phyloP scores from a whole-genome alignment of 2,797 vertebrate genomes.

The Falco concolor region DNA sequence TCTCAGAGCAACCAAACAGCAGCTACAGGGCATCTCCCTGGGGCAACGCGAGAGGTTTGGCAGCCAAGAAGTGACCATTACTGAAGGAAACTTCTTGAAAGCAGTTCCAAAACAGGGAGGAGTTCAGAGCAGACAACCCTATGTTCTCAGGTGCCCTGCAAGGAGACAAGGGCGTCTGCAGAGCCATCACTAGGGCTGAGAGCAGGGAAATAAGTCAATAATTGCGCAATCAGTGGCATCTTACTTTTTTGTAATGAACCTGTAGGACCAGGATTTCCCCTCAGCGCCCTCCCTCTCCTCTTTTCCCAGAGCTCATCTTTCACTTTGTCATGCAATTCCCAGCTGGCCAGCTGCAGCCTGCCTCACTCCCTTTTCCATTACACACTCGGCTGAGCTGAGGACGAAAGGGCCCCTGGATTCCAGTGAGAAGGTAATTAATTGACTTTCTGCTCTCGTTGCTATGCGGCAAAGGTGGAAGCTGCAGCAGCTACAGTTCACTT shows the following conservation, averaged over 20 bases:
- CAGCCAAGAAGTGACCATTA: not conserved
- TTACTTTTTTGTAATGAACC: slow-evolving; percentile 58
- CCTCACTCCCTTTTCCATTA: slow-evolving; percentile 84
- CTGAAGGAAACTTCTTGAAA: not conserved
- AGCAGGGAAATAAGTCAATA: not conserved
- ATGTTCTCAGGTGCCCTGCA: rapidly evolving
- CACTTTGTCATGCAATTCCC: slow-evolving; percentile 70
- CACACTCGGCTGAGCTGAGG: slow-evolving; percentile 86
- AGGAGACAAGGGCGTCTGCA: not conserved
- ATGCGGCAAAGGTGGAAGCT: slow-evolving; percentile 66
- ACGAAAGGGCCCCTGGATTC: slow-evolving; percentile 68
- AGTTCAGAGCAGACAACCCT: not conserved
- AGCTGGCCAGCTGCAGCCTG: slow-evolving; percentile 70
- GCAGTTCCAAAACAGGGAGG: not conserved
- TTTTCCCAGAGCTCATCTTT: slow-evolving; percentile 43
- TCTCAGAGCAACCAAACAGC: not conserved
- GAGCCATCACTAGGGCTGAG: not conserved
- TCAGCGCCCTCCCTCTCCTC: not conserved
- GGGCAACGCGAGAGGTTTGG: rapidly evolving
- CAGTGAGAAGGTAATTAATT: slow-evolving; percentile 77
- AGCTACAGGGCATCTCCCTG: not conserved
- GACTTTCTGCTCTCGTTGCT: slow-evolving; percentile 75
- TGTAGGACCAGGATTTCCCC: not conserved
- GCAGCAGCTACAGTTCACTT: slow-evolving; percentile 44
- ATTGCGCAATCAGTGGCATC: slow-evolving; percentile 7